Conservation (phyloP, 1,140 invertebrate species). For the Phenacoccus solenopsis region DNA sequence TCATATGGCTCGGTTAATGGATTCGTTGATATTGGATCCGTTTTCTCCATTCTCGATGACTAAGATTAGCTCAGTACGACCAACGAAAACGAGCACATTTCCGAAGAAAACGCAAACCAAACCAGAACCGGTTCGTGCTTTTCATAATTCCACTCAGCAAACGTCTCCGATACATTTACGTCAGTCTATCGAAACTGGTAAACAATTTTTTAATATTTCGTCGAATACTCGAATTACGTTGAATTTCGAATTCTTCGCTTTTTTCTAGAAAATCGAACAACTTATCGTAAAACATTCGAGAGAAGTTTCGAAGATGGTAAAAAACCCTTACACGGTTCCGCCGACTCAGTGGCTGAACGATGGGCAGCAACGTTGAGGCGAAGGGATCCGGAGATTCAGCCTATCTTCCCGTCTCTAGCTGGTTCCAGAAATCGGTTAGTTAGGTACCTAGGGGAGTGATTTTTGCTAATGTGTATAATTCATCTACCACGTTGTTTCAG, state of each 20-base stretch:
- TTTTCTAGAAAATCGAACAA: not conserved
- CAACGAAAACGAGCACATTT: slow-evolving; percentile 20
- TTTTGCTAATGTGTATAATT: not conserved
- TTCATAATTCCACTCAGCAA: slow-evolving; percentile 20
- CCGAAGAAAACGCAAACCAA: slow-evolving; percentile 16
- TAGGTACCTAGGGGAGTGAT: slow-evolving; percentile 8
- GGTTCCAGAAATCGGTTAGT: slow-evolving; percentile 31
- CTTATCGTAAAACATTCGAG: not conserved
- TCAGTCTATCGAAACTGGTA: not conserved
- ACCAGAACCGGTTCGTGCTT: not conserved
- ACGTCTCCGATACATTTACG: not conserved
- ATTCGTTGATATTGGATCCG: slow-evolving; percentile 49
- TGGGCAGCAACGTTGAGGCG: slow-evolving; percentile 46
- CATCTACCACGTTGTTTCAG: not conserved
- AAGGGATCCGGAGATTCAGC: slow-evolving; percentile 50
- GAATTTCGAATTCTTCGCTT: not conserved
- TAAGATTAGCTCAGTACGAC: slow-evolving; percentile 41
- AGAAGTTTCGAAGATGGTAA: not conserved
- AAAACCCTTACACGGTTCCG: not conserved
- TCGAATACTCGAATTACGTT: too few relatives aligned
- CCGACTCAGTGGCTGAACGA: slow-evolving; percentile 34
- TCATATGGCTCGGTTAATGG: slow-evolving; percentile 57
- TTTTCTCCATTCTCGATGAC: slow-evolving; percentile 44
- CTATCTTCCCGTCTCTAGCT: slow-evolving; percentile 46
- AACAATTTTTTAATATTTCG: not conserved